Base-by-base conservation (phyloP, 2,113 vertebrate species). In the Numida meleagris region DNA sequence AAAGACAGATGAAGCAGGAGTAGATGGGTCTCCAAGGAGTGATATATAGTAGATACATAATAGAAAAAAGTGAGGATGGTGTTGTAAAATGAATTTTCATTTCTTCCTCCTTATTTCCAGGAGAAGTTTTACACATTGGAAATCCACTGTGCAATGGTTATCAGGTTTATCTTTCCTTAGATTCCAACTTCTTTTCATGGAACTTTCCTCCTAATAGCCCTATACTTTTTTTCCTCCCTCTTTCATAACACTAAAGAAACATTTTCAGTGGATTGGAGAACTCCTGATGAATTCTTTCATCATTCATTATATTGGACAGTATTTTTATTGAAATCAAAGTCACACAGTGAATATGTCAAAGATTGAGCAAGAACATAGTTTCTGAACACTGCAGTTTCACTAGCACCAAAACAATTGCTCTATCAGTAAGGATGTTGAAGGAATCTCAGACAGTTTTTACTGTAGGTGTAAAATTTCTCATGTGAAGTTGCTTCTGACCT, bases 1-100 rank as follows among this genome's bases (percentile, higher is more conserved):
- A 93, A 89, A 96, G 93, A 95, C 86, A 95, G 89, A 96, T 94
- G 95, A 97, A 94, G 81, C 74, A 93, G 86, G 72, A 95, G 75
- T 83, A 61, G 82, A 94, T 95, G 82, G 68, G 88, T 92, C 89
- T 97, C 94, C 76, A 84, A 92, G 91, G 93, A 81, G 92, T 94
- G 88, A 97, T 97, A 94, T 95, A 96, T 88, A 88, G 91, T 43
- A 89, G 84, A 73, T 61, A 67, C 77, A 61, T 96, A 95, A 97
- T 86, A 93, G 93, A 89, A 95, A 93, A 94, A 81, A 86, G 38
- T 0, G 0, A 86, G 45, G 40, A 84, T 83, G 46, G 51, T 80
- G 63, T 19, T 90, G 51, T 61, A 83, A 91, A 45, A 85, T 36
- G 48, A 97, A 88, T 93, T 90, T 87, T 94, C 80, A 58, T 94